Evolutionary conservation across 2,888 invertebrate species (phyloP).

Genomic region (Polia nebulosa): DNA sequence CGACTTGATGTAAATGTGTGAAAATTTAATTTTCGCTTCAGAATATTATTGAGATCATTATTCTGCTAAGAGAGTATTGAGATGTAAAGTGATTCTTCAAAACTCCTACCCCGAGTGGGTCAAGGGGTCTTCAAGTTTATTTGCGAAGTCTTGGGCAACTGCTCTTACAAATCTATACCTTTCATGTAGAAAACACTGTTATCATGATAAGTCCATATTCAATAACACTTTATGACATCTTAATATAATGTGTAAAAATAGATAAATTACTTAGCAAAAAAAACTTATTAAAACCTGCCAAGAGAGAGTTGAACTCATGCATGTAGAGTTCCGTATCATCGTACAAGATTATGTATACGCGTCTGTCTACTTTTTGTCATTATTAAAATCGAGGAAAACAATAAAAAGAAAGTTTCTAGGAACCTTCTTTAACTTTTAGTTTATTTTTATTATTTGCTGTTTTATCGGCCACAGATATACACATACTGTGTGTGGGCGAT

Average conservation of each 20-base stretch:
- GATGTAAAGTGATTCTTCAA: constrained; percentile 10
- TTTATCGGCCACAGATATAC: no score
- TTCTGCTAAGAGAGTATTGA: not conserved
- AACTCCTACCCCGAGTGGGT: not conserved
- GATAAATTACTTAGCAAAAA: no score
- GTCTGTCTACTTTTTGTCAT: no score
- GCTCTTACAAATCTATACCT: not conserved
- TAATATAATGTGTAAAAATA: not conserved
- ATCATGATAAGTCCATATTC: not conserved
- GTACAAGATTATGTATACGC: no score
- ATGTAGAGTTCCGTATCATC: no score
- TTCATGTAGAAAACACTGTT: not conserved
- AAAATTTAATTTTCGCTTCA: not conserved
- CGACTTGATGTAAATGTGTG: not conserved
- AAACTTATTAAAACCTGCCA: no score
- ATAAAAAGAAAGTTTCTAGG: no score
- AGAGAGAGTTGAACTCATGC: no score
- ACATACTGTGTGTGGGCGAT: no score
- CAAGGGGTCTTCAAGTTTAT: not conserved
- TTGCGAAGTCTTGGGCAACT: not conserved
- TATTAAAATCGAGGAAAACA: no score
- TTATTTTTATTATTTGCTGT: no score
- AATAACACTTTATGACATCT: not conserved
- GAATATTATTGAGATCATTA: constrained; percentile 14
- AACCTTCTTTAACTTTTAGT: no score